Evolutionary conservation across 2,797 vertebrate genomes (phyloP).

Genomic region (Poecilia velifera): DNA sequence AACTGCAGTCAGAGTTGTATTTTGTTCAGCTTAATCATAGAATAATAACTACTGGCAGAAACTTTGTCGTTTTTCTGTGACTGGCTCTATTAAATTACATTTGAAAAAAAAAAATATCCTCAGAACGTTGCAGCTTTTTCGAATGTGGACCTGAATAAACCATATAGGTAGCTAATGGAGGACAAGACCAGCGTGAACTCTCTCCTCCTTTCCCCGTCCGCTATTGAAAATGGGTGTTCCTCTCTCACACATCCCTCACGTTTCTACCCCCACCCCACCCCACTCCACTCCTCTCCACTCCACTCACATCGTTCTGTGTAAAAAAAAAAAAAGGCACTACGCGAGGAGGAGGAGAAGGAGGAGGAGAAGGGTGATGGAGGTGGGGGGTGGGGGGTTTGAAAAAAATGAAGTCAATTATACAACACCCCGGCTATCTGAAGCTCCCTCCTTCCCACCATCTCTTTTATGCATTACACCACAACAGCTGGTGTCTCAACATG

Average conservation of each 20-base stretch:
- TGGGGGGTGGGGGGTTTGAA: not conserved
- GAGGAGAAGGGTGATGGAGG: not conserved
- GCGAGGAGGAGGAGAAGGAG: conserved; percentile 12
- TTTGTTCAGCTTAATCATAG: not conserved
- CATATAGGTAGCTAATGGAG: not conserved
- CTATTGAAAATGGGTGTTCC: conserved; percentile 17
- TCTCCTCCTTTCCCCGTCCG: conserved; percentile 14
- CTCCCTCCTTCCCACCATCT: conserved; percentile 42
- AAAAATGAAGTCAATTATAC: conserved; percentile 75
- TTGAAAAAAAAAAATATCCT: not conserved
- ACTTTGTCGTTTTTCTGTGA: not conserved
- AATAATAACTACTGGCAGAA: not conserved
- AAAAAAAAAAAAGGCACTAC: not conserved
- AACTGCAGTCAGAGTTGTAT: not conserved
- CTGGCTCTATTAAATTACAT: not conserved
- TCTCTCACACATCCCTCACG: conserved; percentile 39
- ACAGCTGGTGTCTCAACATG: conserved; percentile 59
- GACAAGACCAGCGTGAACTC: conserved; percentile 11
- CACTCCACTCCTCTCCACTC: not conserved
- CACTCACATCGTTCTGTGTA: conserved; percentile 21
- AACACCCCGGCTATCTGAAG: conserved; percentile 29
- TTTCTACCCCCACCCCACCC: conserved; percentile 10
- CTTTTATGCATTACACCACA: conserved; percentile 40
- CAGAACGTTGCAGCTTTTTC: not conserved
- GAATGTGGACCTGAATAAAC: conserved; percentile 43